Percentiles rank a stretch among this genome's conserved stretches.
Evolutionary conservation across 2,797 vertebrate species (phyloP).

Genomic region (Acanthornis magna): DNA sequence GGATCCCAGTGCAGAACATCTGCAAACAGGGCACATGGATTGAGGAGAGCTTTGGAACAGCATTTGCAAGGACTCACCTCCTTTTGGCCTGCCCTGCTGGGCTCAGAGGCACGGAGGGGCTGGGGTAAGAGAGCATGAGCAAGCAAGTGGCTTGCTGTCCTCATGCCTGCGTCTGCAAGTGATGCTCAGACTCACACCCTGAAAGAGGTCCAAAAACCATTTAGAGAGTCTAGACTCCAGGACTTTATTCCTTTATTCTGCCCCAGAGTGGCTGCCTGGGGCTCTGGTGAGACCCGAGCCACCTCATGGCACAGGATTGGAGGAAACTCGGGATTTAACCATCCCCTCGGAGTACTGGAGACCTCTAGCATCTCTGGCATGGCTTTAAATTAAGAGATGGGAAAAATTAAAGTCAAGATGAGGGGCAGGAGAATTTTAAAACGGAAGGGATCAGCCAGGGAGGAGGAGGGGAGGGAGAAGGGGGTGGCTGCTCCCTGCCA

Average conservation of each 20-base stretch:
- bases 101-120: not conserved
- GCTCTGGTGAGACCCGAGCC: not conserved
- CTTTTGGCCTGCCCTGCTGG: not conserved
- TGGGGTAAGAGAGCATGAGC: fast-evolving
- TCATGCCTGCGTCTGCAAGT: not conserved
- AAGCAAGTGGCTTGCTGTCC: not conserved
- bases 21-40: not conserved
- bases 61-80: not conserved
- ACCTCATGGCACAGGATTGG: not conserved
- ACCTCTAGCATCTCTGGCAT: not conserved
- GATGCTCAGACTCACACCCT: not conserved
- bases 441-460: not conserved
- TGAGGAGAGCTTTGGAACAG: not conserved
- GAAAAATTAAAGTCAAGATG: not conserved
- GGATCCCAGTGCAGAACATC: not conserved
- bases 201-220: not conserved
- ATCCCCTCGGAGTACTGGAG: not conserved
- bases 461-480: not conserved
- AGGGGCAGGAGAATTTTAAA: not conserved
- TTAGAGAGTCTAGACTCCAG: not conserved
- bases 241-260: not conserved
- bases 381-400: not conserved
- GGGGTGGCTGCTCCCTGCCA: not conserved
- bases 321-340: not conserved
- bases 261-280: not conserved